Conservation (phyloP, 2,797 vertebrate genomes). For the Phoebastria nigripes region DNA sequence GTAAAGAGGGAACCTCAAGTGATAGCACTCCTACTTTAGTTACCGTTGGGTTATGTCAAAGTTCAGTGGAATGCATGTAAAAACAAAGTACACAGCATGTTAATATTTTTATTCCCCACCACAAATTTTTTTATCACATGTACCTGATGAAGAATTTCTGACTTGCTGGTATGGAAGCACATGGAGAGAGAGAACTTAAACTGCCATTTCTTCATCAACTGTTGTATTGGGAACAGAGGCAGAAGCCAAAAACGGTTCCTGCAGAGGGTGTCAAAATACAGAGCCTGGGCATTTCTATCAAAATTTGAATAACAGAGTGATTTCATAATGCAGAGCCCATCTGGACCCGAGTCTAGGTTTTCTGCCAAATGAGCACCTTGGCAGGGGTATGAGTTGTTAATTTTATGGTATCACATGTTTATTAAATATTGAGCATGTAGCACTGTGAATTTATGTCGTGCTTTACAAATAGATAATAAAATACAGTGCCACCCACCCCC, state of each 20-base stretch:
- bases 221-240: background rate
- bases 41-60: background rate
- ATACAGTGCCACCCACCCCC: rapidly evolving
- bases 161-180: background rate
- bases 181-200: background rate
- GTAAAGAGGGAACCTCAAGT: background rate
- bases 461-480: background rate
- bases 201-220: background rate
- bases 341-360: background rate
- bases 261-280: background rate
- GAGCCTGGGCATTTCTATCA: background rate
- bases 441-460: background rate
- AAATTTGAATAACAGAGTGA: background rate
- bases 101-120: background rate
- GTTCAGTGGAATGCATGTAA: background rate
- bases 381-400: background rate
- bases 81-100: background rate
- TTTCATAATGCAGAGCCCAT: background rate
- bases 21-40: background rate
- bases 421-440: conserved; percentile 3
- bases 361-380: conserved; percentile 3
- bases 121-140: background rate
- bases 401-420: background rate
- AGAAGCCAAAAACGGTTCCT: background rate
- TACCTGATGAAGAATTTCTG: background rate